These are phyloP conservation scores for Stichopus chloronotus DNA, from an alignment of 35 echinoderm and acorn worm genomes.

Conservation along the genomic window DNA sequence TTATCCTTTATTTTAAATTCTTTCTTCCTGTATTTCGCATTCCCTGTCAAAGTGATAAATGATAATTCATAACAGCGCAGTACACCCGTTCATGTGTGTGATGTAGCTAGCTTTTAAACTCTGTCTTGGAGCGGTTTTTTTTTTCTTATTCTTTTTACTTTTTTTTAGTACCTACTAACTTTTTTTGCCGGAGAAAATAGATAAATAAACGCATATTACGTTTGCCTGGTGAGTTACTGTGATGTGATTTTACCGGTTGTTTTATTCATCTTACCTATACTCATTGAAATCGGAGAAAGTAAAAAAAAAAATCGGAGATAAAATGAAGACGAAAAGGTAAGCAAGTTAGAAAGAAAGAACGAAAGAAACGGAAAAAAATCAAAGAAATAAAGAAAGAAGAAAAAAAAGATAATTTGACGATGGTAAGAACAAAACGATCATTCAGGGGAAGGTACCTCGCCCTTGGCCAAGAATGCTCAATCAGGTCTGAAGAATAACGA, in stretches of 20 bases:
- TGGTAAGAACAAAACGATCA: slow-evolving; percentile 5
- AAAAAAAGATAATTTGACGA: not conserved
- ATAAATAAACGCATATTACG: slow-evolving; percentile 56
- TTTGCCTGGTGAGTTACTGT: slow-evolving; percentile 21
- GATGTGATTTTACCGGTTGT: slow-evolving; percentile 51
- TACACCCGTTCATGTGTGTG: slow-evolving; percentile 23
- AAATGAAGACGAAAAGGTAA: too few species aligned
- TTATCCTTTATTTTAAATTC: not conserved
- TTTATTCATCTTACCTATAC: slow-evolving; percentile 4
- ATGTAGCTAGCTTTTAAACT: slow-evolving; percentile 35
- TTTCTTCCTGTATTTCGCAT: not conserved
- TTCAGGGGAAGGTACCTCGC: not conserved
- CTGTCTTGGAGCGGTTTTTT: slow-evolving; percentile 5
- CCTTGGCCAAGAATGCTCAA: slow-evolving; percentile 36
- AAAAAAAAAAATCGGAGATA: too few species aligned
- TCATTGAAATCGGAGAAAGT: not conserved
- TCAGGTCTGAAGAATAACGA: slow-evolving; percentile 15
- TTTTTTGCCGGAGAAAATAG: slow-evolving; percentile 24
- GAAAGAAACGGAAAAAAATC: too few species aligned
- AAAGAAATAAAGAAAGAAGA: too few species aligned
- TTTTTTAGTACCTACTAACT: too few species aligned
- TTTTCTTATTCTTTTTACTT: too few species aligned
- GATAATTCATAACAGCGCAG: slow-evolving; percentile 46
- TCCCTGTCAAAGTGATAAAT: slow-evolving; percentile 39
- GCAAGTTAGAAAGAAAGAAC: too few species aligned